Evolutionary conservation across 2,797 vertebrate species (phyloP).

Genomic region (Corythornis leucogaster): DNA sequence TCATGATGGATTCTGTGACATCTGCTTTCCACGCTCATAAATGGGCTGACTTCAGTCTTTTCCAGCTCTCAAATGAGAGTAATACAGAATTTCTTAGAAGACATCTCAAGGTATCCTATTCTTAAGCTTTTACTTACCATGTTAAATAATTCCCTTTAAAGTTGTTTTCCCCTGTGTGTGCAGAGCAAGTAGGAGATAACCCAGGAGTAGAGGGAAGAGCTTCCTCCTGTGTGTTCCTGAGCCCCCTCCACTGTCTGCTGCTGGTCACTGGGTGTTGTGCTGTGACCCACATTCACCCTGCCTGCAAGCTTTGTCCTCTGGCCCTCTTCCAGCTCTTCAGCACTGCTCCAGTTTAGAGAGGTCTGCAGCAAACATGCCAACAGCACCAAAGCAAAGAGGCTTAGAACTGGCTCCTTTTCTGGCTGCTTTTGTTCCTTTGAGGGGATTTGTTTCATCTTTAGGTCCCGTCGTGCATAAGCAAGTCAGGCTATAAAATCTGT

Average conservation of each 20-base stretch:
- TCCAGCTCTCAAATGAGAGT: not conserved
- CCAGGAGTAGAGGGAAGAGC: not conserved
- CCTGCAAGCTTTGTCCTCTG: slow-evolving; percentile 19
- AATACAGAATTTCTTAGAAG: not conserved
- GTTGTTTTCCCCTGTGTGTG: not conserved
- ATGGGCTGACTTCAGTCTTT: not conserved
- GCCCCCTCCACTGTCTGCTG: not conserved
- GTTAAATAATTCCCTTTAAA: not conserved
- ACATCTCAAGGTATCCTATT: not conserved
- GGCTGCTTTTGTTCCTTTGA: not conserved
- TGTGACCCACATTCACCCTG: slow-evolving; percentile 54
- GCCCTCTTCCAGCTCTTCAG: not conserved
- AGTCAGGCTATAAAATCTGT: not conserved
- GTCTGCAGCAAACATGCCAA: slow-evolving; percentile 28
- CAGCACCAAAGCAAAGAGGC: not conserved
- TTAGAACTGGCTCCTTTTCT: slow-evolving; percentile 11
- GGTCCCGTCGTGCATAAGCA: not conserved
- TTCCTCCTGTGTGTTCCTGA: not conserved
- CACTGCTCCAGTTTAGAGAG: not conserved
- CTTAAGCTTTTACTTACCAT: not conserved
- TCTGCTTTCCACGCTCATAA: not conserved
- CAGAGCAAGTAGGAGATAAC: accelerated
- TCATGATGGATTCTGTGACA: not conserved
- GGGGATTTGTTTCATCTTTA: slow-evolving; percentile 6
- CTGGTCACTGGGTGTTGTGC: not conserved